These are phyloP conservation scores for Morelia viridis DNA, from an alignment of 2,797 vertebrate genomes.

Conservation along the genomic window DNA sequence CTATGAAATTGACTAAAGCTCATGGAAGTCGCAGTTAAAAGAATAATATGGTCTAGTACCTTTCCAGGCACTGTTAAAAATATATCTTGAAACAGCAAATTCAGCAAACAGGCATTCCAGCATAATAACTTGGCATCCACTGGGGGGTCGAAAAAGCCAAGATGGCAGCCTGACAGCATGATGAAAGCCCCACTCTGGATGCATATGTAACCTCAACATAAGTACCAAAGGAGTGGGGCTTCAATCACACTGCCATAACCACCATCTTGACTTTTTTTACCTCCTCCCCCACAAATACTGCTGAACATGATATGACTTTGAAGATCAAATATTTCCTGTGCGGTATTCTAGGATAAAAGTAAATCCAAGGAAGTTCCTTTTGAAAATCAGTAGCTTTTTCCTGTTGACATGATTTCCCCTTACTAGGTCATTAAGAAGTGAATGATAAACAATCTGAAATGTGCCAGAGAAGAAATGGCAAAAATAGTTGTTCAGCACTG, in stretches of 20 bases:
- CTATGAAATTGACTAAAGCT: not conserved
- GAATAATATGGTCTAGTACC: constrained; percentile 1
- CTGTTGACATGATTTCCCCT: not conserved
- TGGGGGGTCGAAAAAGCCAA: too few relatives aligned
- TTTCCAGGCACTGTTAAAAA: not conserved
- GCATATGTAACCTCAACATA: not conserved
- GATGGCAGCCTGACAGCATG: not conserved
- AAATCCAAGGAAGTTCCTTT: not conserved
- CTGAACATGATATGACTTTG: not conserved
- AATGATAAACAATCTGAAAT: constrained; percentile 7
- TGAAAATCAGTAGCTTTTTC: not conserved
- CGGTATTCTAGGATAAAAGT: constrained; percentile 4
- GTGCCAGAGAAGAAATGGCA: not conserved
- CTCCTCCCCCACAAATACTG: not conserved
- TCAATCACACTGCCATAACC: not conserved
- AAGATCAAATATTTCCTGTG: not conserved
- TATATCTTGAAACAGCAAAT: not conserved
- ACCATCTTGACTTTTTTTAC: not conserved
- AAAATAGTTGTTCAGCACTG: not conserved
- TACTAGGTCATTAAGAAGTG: not conserved
- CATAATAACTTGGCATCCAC: too few relatives aligned
- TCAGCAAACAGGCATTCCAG: not conserved
- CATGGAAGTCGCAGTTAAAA: not conserved
- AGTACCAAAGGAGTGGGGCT: not conserved
- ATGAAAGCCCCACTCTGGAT: not conserved